Conservation (phyloP, 37 sponge, comb jelly and placozoan species). For the Agelas oroides region DNA sequence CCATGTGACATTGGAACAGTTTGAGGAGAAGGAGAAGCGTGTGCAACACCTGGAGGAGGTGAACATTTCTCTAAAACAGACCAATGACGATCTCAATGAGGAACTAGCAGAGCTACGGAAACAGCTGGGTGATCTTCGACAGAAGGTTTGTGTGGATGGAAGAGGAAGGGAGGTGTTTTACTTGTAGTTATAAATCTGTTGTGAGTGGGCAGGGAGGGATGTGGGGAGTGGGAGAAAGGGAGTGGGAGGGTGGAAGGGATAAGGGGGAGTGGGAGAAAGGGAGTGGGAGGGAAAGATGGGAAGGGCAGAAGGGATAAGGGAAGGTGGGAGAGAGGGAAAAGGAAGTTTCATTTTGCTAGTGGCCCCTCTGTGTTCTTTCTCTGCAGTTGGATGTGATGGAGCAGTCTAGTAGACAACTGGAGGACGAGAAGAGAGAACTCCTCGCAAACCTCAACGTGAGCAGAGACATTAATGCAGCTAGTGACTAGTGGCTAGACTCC, state of each 20-base stretch:
- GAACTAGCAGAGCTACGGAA: constrained; percentile 45
- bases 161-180: neutral
- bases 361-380: too few species aligned
- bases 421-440: constrained; percentile 36
- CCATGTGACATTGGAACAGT: neutral
- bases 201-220: neutral
- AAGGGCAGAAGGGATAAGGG: neutral
- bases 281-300: neutral
- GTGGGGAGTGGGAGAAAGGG: neutral
- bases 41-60: constrained; percentile 62
- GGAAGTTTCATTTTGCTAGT: too few species aligned
- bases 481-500: too few species aligned
- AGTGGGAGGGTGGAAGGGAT: neutral
- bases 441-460: constrained; percentile 55
- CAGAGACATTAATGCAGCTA: too few species aligned
- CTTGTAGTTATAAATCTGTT: too few species aligned
- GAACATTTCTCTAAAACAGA: constrained; percentile 61
- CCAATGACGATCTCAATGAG: constrained; percentile 60
- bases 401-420: constrained; percentile 20
- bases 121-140: constrained; percentile 3
- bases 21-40: constrained; percentile 65
- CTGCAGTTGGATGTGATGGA: constrained; percentile 4
- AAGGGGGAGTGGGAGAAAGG: neutral
- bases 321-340: neutral
- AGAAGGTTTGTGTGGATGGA: constrained; percentile 35